Evolutionary conservation across 2,888 invertebrate species (phyloP).

Genomic region (Heteromurus nitidus): DNA sequence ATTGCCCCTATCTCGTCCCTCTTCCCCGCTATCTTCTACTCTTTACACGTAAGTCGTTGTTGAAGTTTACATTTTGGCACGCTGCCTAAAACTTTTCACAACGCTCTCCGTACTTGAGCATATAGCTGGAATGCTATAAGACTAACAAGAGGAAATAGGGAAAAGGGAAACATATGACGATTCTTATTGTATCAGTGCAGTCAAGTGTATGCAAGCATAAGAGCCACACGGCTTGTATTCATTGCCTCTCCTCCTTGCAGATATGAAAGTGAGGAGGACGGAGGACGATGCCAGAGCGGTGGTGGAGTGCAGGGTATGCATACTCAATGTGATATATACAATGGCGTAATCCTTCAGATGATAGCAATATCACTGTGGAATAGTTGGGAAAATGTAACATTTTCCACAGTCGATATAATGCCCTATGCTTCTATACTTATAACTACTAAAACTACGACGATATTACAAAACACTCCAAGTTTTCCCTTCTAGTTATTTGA

Average conservation of each 20-base stretch:
- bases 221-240: neutral
- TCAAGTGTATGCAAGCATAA: constrained; percentile 42
- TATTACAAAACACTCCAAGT: constrained; percentile 29
- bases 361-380: constrained; percentile 46
- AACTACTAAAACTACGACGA: no score
- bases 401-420: constrained; percentile 45
- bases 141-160: constrained; percentile 20
- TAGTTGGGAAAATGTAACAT: constrained; percentile 14
- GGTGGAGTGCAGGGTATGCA: constrained; percentile 8
- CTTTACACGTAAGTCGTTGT: constrained; percentile 49
- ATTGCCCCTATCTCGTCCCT: constrained; percentile 35
- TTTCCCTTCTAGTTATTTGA: constrained; percentile 62
- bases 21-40: constrained; percentile 51
- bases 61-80: constrained; percentile 67
- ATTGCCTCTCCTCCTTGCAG: neutral
- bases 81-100: constrained; percentile 65
- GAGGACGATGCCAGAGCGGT: no score
- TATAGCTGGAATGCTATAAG: constrained; percentile 13
- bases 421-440: constrained; percentile 16
- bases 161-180: constrained; percentile 28
- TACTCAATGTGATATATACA: constrained; percentile 26
- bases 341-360: constrained; percentile 47
- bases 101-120: constrained; percentile 16
- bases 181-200: constrained; percentile 56
- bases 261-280: neutral